Evolutionary conservation across 2,797 vertebrate species (phyloP), one percentile per base, ranked within the genome.

Genomic region (Eidolon dupreanum): DNA sequence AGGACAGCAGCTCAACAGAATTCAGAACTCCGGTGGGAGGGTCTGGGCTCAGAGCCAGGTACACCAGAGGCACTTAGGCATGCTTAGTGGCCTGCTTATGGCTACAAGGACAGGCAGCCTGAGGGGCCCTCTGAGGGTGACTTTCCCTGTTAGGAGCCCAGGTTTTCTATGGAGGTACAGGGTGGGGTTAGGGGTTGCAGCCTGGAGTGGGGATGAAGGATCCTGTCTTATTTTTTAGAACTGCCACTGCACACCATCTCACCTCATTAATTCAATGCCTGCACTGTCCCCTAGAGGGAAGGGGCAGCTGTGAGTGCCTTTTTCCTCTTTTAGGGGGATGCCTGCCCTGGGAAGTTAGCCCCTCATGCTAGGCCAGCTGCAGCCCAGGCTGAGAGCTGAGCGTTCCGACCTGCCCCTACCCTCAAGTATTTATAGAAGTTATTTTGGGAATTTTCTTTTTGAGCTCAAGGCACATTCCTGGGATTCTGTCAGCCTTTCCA

Each of bases 391-490:
- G 94, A 97, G 88, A 82, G 66, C 63, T 84, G 49, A 49, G 49
- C 15, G 13, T 49, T 95, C 88, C 71, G 97, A 81, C 91, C 97
- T 91, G 70, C 90, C 92, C 90, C 92, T 97, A 95, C 98, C 93
- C 98, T 98, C 51, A 97, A 97, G 98, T 93, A 97, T 96, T 98
- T 97, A 98, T 97, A 98, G 93, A 93, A 98, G 98, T 98, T 98
- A 99, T 98, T 98, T 98, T 97, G 98, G 97, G 98, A 98, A 97
- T 98, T 97, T 97, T 97, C 92, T 97, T 97, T 98, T 96, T 97
- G 97, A 98, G 96, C 46, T 43, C 95, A 98, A 95, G 97, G 93
- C 98, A 98, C 98, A 98, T 98, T 98, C 98, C 96, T 98, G 89
- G 96, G 98, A 98, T 98, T 98, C 98, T 98, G 91, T 92, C 98